These are phyloP conservation scores for Clarias fuscus DNA, from an alignment of 2,797 vertebrate genomes.

Conservation along the genomic window DNA sequence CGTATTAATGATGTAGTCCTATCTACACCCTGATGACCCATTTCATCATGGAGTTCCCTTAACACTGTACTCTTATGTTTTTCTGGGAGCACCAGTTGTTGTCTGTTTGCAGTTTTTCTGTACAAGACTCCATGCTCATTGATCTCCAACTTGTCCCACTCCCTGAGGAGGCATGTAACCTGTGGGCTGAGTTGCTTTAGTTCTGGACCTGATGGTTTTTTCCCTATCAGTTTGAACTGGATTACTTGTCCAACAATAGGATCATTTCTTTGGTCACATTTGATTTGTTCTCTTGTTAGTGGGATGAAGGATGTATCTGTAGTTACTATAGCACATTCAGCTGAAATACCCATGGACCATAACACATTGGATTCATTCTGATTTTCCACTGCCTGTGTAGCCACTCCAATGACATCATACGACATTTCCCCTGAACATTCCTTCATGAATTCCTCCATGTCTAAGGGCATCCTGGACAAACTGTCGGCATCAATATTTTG, in stretches of 20 bases:
- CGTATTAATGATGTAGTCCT: background rate
- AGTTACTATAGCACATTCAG: background rate
- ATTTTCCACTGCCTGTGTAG: background rate
- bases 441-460: background rate
- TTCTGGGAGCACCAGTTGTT: background rate
- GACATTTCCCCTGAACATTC: background rate
- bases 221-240: background rate
- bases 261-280: background rate
- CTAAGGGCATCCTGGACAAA: background rate
- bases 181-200: background rate
- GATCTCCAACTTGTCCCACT: background rate
- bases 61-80: background rate
- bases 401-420: background rate
- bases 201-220: background rate
- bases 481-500: background rate
- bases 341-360: background rate
- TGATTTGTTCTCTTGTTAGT: background rate
- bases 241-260: background rate
- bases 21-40: background rate
- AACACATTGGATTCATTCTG: background rate
- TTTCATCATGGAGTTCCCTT: background rate
- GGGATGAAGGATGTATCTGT: background rate
- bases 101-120: background rate
- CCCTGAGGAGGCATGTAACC: background rate
- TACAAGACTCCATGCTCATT: background rate